These are phyloP conservation scores for Conchocele bisecta DNA, from an alignment of 2,888 invertebrate genomes.

Conservation along the genomic window DNA sequence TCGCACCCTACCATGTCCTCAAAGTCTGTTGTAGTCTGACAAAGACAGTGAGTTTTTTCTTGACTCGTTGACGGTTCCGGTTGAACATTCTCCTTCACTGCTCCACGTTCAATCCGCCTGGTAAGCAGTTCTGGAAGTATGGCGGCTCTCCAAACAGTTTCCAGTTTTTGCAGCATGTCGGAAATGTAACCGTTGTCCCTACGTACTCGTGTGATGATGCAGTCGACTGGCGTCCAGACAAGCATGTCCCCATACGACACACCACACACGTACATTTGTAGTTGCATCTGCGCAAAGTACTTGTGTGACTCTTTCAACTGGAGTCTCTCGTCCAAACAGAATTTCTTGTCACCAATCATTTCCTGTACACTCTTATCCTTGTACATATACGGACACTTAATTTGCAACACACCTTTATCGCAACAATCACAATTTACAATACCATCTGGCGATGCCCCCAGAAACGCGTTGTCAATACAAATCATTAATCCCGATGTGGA, in stretches of 20 bases:
- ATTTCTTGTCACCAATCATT: not conserved
- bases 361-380: not conserved
- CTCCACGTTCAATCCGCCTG: not conserved
- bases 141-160: not conserved
- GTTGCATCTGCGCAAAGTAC: not conserved
- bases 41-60: not conserved
- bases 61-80: not conserved
- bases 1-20: not conserved
- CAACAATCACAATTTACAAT: not conserved
- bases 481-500: not conserved
- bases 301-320: not conserved
- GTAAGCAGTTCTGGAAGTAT: constrained; percentile 1
- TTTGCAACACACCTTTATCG: not conserved
- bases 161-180: not conserved
- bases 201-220: not conserved
- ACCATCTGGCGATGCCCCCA: constrained; percentile 1
- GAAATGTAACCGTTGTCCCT: not conserved
- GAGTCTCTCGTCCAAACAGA: not conserved
- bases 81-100: not conserved
- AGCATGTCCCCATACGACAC: not conserved
- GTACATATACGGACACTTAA: constrained; percentile 3
- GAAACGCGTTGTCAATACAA: not conserved
- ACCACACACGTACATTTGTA: constrained; percentile 1
- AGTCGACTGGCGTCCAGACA: constrained; percentile 1
- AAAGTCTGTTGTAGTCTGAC: not conserved